Conservation (phyloP, 1,140 invertebrate species). For the Drosophila mauritiana region DNA sequence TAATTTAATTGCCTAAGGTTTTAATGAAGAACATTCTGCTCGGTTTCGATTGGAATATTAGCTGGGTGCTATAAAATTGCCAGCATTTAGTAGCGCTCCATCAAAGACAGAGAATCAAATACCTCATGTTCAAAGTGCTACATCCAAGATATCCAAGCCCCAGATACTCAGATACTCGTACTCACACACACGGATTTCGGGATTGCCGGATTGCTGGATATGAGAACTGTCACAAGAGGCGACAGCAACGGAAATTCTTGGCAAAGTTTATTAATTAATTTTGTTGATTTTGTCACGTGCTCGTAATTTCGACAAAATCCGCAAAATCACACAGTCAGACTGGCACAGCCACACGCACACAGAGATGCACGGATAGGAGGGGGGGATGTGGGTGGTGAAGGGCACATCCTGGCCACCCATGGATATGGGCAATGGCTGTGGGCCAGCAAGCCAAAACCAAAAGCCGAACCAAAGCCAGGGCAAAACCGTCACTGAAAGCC, state of each 20-base stretch:
- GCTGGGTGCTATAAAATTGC: background rate
- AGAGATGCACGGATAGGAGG: background rate
- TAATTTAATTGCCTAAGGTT: slow-evolving; percentile 48
- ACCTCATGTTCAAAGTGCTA: slow-evolving; percentile 2
- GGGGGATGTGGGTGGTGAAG: too few relatives aligned
- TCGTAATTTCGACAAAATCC: slow-evolving; percentile 73
- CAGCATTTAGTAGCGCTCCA: slow-evolving; percentile 1
- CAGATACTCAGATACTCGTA: background rate
- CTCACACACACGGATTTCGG: slow-evolving; percentile 21
- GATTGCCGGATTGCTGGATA: slow-evolving; percentile 31
- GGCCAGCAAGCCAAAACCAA: slow-evolving; percentile 42
- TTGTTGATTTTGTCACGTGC: slow-evolving; percentile 83
- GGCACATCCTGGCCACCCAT: slow-evolving; percentile 12
- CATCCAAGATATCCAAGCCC: background rate
- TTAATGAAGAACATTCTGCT: slow-evolving; percentile 39
- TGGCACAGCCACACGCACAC: slow-evolving; percentile 28
- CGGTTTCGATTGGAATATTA: background rate
- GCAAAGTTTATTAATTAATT: slow-evolving; percentile 83
- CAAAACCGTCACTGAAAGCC: slow-evolving; percentile 67
- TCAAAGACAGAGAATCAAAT: slow-evolving; percentile 8
- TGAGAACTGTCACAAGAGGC: slow-evolving; percentile 75
- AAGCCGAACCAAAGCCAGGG: slow-evolving; percentile 66
- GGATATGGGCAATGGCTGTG: slow-evolving; percentile 9
- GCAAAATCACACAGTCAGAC: slow-evolving; percentile 68
- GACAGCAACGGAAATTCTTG: slow-evolving; percentile 74